Evolutionary conservation across 2,888 invertebrate species (phyloP).

Genomic region (Monochamus alternatus): DNA sequence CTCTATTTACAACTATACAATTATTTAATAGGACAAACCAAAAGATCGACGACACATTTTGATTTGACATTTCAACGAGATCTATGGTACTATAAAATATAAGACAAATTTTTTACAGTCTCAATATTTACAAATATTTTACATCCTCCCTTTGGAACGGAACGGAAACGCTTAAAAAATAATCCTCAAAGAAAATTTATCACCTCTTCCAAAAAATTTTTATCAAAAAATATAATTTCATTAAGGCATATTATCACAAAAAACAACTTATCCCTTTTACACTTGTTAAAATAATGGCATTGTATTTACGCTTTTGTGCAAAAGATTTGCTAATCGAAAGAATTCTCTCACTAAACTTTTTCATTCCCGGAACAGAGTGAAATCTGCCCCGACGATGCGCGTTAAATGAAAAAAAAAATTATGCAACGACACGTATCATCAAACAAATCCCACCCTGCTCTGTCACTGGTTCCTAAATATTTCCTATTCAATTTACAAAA

Average conservation of each 20-base stretch:
- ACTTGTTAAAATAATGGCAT: constrained; percentile 36
- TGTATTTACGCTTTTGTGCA: constrained; percentile 45
- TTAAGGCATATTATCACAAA: constrained; percentile 59
- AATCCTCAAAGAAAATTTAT: constrained; percentile 34
- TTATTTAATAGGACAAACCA: constrained; percentile 39
- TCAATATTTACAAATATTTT: constrained; percentile 45
- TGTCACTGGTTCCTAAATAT: constrained; percentile 10
- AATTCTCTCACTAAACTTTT: constrained; percentile 26
- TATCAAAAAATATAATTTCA: constrained; percentile 53
- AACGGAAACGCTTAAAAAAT: constrained; percentile 20
- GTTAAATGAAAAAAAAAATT: background rate
- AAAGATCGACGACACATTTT: constrained; percentile 28
- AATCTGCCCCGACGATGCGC: background rate
- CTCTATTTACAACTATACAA: constrained; percentile 50
- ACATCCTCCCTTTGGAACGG: constrained; percentile 28
- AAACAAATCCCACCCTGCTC: constrained; percentile 10
- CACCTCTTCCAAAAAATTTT: constrained; percentile 42
- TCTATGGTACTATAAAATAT: constrained; percentile 48
- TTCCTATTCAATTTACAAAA: constrained; percentile 56
- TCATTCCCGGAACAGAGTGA: constrained; percentile 6
- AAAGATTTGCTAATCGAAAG: constrained; percentile 33
- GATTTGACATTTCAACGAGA: constrained; percentile 46
- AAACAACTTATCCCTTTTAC: constrained; percentile 36
- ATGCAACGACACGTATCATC: background rate
- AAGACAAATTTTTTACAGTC: constrained; percentile 48